Conservation (phyloP, 2,888 invertebrate species). For the Beris chalybata region DNA sequence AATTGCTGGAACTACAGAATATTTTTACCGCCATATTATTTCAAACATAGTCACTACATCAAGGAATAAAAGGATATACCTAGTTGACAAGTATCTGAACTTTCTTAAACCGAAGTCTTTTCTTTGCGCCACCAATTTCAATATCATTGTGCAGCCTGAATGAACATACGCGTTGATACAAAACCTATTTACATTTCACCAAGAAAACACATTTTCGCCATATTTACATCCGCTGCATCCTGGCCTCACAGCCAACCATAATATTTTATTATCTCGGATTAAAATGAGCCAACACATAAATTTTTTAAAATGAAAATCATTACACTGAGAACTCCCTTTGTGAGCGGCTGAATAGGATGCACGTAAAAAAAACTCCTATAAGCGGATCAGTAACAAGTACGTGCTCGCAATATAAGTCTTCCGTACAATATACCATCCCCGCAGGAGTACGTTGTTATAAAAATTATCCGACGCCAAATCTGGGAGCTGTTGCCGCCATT, state of each 20-base stretch:
- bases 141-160: no score
- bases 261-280: constrained; percentile 14
- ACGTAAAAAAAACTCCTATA: constrained; percentile 16
- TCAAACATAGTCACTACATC: no score
- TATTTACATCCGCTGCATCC: neutral
- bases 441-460: constrained; percentile 6
- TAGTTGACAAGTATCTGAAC: no score
- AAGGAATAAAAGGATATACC: no score
- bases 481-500: constrained; percentile 12
- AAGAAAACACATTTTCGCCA: neutral
- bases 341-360: neutral
- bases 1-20: no score
- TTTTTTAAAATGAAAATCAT: constrained; percentile 17
- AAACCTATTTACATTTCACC: neutral
- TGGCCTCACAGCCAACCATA: neutral
- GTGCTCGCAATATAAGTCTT: constrained; percentile 16
- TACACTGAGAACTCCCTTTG: neutral
- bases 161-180: no score
- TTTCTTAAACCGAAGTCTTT: no score
- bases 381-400: constrained; percentile 21
- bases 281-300: constrained; percentile 18
- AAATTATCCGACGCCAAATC: constrained; percentile 23
- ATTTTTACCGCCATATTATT: no score
- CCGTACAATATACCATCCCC: neutral
- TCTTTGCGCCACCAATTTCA: no score